A percentile compares a stretch with the other conserved stretches of the same genome.
Conservation (phyloP, 2,888 invertebrate species). For the Pocota personata region DNA sequence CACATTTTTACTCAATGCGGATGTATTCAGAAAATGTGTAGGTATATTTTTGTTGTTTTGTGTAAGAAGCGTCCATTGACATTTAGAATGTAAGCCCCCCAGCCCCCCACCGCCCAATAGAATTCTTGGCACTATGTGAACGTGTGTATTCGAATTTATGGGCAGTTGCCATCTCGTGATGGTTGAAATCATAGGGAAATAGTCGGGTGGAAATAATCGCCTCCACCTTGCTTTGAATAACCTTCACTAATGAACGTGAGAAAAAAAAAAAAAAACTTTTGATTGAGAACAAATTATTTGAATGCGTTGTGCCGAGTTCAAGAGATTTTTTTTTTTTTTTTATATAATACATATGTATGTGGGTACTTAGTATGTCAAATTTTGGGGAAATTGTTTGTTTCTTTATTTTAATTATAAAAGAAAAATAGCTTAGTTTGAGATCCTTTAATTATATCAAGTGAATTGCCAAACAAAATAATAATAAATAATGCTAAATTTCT, state of each 20-base stretch:
- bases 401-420: not conserved
- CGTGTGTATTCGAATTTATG: conserved; percentile 61
- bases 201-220: conserved; percentile 54
- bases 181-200: conserved; percentile 61
- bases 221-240: conserved; percentile 64
- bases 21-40: conserved; percentile 25
- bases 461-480: conserved; percentile 9
- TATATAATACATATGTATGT: not conserved
- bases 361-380: not conserved
- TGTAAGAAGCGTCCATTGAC: conserved; percentile 56
- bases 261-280: conserved; percentile 22
- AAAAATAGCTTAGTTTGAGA: not conserved
- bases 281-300: conserved; percentile 33
- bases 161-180: conserved; percentile 63
- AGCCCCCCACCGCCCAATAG: conserved; percentile 8
- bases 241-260: conserved; percentile 64
- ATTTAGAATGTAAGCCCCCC: conserved; percentile 47
- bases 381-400: not conserved
- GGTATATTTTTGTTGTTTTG: conserved; percentile 21
- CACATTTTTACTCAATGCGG: conserved; percentile 26
- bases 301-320: conserved; percentile 18
- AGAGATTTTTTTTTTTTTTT: conserved; percentile 1
- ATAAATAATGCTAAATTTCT: not conserved
- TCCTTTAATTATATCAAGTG: not conserved
- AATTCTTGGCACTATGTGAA: conserved; percentile 40